These are phyloP conservation scores for Momotus momota DNA, from an alignment of 2,797 vertebrate genomes.

Conservation along the genomic window DNA sequence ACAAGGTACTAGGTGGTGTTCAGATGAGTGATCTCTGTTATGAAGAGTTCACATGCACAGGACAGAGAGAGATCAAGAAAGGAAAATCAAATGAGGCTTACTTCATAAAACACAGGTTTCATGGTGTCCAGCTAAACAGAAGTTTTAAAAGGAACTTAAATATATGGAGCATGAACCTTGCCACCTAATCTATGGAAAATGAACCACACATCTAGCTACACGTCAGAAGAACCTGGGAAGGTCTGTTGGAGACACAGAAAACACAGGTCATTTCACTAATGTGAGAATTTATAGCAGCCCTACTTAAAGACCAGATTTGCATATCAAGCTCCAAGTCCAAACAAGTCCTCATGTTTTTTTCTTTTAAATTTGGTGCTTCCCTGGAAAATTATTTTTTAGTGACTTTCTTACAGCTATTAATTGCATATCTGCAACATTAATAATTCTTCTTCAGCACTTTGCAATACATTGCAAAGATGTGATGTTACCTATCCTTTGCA, in stretches of 20 bases:
- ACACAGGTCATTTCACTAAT: neutral
- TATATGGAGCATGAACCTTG: neutral
- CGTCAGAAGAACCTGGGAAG: neutral
- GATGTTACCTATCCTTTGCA: neutral
- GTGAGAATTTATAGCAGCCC: neutral
- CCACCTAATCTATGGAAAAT: neutral
- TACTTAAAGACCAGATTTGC: neutral
- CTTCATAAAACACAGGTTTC: neutral
- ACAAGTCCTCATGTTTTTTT: rapidly evolving
- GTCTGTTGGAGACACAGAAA: neutral
- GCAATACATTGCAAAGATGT: neutral
- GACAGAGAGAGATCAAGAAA: neutral
- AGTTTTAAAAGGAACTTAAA: neutral
- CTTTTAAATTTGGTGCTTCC: neutral
- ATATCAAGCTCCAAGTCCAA: neutral
- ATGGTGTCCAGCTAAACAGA: neutral
- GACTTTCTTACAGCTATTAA: neutral
- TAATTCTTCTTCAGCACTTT: neutral
- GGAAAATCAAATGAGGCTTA: neutral
- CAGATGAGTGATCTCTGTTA: neutral
- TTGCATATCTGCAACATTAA: neutral
- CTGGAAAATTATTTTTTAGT: neutral
- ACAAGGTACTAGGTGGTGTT: neutral
- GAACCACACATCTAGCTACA: neutral
- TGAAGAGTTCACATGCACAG: neutral